phyloP scores from a whole-genome alignment of 30 jellyfish, hydroid and myxozoan genomes.

The Turritopsis dohrnii region DNA sequence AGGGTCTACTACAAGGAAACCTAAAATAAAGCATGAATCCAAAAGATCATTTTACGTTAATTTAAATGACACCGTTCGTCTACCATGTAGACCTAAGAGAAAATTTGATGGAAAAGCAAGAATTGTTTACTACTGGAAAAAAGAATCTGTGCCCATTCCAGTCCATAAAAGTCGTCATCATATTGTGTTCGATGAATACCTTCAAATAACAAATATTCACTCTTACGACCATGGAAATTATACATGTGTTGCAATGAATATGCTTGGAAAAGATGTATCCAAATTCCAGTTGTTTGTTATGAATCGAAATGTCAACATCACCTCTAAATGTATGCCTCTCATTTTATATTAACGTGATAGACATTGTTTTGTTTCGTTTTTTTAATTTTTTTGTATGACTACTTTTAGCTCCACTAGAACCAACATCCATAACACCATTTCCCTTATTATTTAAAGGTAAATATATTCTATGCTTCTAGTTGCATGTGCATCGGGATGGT shows the following conservation, averaged over 20 bases:
- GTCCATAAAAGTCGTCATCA: background rate
- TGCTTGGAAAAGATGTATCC: background rate
- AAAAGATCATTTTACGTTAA: background rate
- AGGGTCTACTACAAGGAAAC: background rate
- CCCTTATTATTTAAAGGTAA: background rate
- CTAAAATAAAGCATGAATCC: background rate
- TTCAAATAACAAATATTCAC: background rate
- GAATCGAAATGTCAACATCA: background rate
- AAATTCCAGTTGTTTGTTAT: conserved; percentile 12
- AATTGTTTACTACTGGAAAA: background rate
- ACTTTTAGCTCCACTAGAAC: background rate
- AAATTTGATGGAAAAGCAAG: background rate
- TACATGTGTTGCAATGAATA: background rate
- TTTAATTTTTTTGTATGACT: background rate
- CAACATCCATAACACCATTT: background rate
- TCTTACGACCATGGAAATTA: conserved; percentile 1
- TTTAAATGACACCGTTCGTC: background rate
- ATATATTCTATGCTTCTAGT: background rate
- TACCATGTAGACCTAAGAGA: background rate
- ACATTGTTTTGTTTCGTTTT: background rate
- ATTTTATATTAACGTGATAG: no score
- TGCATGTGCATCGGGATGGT: background rate
- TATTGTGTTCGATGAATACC: background rate
- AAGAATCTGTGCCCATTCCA: background rate
- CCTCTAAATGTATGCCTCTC: background rate